phyloP scores from a whole-genome alignment of 2,888 invertebrate species.

The Drosophila histrio region DNA sequence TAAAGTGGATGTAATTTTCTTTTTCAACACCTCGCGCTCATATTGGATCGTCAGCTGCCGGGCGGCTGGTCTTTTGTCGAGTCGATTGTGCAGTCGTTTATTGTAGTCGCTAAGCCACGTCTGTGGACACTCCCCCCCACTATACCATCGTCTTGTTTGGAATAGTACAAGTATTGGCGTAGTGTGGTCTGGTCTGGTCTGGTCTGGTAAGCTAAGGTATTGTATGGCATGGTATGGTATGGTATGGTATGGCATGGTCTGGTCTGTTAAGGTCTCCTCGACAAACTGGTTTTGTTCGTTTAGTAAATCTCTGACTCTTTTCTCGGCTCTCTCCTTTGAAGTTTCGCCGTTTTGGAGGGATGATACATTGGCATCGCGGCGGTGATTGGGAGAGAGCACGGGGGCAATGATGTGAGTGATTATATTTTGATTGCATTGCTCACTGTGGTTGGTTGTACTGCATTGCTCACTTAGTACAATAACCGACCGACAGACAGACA shows the following conservation, averaged over 20 bases:
- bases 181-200: constrained; percentile 27
- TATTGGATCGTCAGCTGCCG: constrained; percentile 75
- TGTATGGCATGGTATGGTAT: background rate
- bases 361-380: constrained; percentile 73
- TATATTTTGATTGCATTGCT: constrained; percentile 78
- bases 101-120: constrained; percentile 62
- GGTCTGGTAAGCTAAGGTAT: constrained; percentile 21
- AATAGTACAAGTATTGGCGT: constrained; percentile 27
- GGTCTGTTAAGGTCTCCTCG: background rate
- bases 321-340: constrained; percentile 75
- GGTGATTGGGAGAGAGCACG: constrained; percentile 78
- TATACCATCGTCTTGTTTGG: constrained; percentile 59
- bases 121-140: constrained; percentile 58
- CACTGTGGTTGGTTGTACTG: constrained; percentile 81
- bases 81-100: constrained; percentile 52
- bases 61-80: constrained; percentile 74
- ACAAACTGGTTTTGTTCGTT: constrained; percentile 76
- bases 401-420: constrained; percentile 82
- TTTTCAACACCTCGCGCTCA: constrained; percentile 83
- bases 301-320: constrained; percentile 78
- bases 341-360: constrained; percentile 77
- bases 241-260: constrained; percentile 14
- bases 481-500: constrained; percentile 42
- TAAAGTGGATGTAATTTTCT: constrained; percentile 83
- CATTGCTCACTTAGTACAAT: constrained; percentile 68